These are phyloP conservation scores for Gymnosoma rotundatum DNA, from an alignment of 2,888 invertebrate genomes.

Conservation along the genomic window DNA sequence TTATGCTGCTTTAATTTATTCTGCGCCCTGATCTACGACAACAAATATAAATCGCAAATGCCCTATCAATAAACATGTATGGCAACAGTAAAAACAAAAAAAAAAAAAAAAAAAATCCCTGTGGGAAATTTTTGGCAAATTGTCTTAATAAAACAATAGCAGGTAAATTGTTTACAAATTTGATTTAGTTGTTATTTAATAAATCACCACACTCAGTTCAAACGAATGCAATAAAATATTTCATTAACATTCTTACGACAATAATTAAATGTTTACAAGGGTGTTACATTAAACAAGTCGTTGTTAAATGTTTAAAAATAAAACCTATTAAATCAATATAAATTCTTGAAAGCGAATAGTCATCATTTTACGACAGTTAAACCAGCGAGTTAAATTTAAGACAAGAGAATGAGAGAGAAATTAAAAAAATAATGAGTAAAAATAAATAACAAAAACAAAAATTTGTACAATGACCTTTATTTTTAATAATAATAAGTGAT, in stretches of 20 bases:
- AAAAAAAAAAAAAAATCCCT: background rate
- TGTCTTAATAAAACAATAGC: background rate
- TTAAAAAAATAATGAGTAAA: background rate
- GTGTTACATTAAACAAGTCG: conserved; percentile 40
- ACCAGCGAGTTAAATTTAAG: background rate
- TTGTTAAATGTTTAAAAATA: conserved; percentile 2
- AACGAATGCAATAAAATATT: conserved; percentile 16
- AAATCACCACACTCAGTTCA: background rate
- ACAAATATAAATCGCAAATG: background rate
- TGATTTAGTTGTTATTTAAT: background rate
- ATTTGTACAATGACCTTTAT: conserved; percentile 54
- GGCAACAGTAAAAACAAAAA: background rate
- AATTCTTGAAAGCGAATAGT: background rate
- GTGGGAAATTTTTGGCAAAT: background rate
- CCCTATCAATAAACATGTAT: background rate
- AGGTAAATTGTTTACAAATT: background rate
- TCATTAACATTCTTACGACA: conserved; percentile 2
- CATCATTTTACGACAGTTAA: background rate
- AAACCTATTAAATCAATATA: conserved; percentile 20
- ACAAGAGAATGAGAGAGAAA: background rate
- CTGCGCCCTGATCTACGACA: background rate
- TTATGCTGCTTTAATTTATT: no score
- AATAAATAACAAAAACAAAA: conserved; percentile 21
- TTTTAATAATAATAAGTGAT: conserved; percentile 15
- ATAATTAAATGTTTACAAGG: conserved; percentile 23